A percentile compares a stretch with the other conserved stretches of the same genome.
phyloP scores from a whole-genome alignment of 1,140 invertebrate species.

The Drosophila funebris region DNA sequence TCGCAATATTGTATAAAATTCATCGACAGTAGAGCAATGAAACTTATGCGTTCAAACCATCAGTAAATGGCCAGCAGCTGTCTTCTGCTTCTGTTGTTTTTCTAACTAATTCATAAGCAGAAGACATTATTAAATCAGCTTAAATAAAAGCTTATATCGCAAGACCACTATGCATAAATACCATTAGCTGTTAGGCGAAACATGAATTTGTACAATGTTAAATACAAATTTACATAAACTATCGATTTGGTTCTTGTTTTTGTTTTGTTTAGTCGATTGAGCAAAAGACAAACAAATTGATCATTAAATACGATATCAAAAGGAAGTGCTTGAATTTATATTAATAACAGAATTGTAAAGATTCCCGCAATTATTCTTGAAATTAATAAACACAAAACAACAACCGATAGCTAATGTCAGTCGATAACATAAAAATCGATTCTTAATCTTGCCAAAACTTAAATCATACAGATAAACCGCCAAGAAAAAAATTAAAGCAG shows the following conservation, averaged over 20 bases:
- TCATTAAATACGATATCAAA: background rate
- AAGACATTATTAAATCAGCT: conserved; percentile 4
- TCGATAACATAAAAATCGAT: conserved; percentile 34
- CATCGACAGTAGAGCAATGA: background rate
- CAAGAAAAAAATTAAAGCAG: conserved; percentile 11
- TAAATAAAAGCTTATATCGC: background rate
- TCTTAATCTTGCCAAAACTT: conserved; percentile 1
- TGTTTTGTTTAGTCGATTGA: conserved; percentile 4
- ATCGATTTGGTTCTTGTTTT: conserved; percentile 18
- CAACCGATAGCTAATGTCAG: background rate
- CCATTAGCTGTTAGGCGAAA: background rate
- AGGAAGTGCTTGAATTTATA: background rate
- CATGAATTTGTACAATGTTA: conserved; percentile 43
- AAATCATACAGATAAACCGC: conserved; percentile 2
- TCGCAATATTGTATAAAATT: background rate
- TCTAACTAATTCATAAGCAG: conserved; percentile 25
- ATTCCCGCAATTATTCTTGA: too few relatives aligned
- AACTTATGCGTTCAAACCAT: background rate
- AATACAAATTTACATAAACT: background rate
- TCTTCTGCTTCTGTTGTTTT: conserved; percentile 37
- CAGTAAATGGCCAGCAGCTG: conserved; percentile 10
- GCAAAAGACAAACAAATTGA: conserved; percentile 21
- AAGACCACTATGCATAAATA: background rate
- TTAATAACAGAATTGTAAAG: background rate
- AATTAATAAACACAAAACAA: background rate